Base-by-base conservation (phyloP, 1,140 invertebrate species). In the Bombus sylvicola region DNA sequence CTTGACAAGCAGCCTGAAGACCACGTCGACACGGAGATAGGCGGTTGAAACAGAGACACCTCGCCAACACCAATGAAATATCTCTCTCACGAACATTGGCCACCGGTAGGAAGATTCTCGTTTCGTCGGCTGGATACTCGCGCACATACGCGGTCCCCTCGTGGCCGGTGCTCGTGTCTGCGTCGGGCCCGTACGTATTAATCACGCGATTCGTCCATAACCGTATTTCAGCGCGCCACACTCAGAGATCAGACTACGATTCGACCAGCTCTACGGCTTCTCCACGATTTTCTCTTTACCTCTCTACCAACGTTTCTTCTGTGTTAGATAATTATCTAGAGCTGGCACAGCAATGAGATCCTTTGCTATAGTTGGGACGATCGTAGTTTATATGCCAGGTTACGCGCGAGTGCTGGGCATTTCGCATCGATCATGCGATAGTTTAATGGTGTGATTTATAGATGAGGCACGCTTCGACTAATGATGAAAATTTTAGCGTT, bases 181-280 rank as follows among this genome's bases (percentile, higher is more conserved):
- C 53, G 81, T 57, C 43, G 84, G 83, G 66, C 83, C 81, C 79
- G 90, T 92, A 92, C 90, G 90, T 93, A 93, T 94, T 93, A 94
- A 94, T 94, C 94, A 94, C 91, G 92, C 93, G 91, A 94, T 93
- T 93, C 91, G 87, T 90, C 92, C 92, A 92, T 93, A 93, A 93
- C 88, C 92, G 87, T 93, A 93, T 93, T 92, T 93, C 89, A 93
- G 83, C 74, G 81, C 81, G 77, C 87, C 83, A 83, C 80, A 89
- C 84, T n/a, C 34, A 69, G 41, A 79, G 78, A 80, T 78, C 43
- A 39, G 34, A 25, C 39, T 31, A 62, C 59, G 59, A 53, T 68
- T 66, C 82, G 72, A 78, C 59, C 62, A 37, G 28, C 47, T 53
- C 47, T 18, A 53, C 47, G 47, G 47, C 47, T 59, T 13, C 76